Evolutionary conservation across 2,888 invertebrate genomes (phyloP).

Genomic region (Belgica antarctica): DNA sequence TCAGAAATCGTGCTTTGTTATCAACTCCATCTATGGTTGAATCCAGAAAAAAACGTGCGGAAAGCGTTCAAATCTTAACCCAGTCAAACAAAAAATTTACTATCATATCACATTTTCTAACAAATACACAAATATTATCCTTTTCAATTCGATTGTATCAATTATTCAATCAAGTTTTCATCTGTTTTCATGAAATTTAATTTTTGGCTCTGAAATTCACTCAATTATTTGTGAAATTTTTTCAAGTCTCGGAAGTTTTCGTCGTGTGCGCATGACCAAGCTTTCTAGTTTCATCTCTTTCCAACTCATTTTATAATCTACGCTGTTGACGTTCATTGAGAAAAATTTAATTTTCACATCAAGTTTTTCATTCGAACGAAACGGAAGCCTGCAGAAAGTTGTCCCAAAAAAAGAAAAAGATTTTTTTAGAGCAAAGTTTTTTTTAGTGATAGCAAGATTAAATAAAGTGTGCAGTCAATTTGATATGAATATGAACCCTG

Average conservation of each 20-base stretch:
- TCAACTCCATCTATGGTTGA: too few relatives aligned
- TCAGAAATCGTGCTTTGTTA: too few relatives aligned
- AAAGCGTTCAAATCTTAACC: too few relatives aligned
- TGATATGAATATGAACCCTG: not conserved
- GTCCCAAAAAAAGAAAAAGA: not conserved
- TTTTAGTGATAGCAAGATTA: not conserved
- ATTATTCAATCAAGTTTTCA: not conserved
- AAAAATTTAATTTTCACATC: conserved; percentile 28
- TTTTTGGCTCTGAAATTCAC: not conserved
- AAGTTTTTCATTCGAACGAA: conserved; percentile 28
- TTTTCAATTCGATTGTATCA: not conserved
- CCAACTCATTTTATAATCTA: not conserved
- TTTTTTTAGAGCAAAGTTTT: conserved; percentile 6
- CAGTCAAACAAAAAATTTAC: too few relatives aligned
- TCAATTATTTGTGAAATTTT: not conserved
- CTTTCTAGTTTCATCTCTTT: conserved; percentile 11
- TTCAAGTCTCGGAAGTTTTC: not conserved
- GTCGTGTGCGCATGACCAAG: not conserved
- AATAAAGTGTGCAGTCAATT: not conserved
- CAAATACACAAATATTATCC: too few relatives aligned
- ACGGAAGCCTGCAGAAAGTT: conserved; percentile 10
- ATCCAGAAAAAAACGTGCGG: too few relatives aligned
- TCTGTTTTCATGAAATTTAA: not conserved
- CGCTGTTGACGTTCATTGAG: conserved; percentile 20
- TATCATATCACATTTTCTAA: too few relatives aligned